A percentile compares a stretch with the other conserved stretches of the same genome.
These are phyloP conservation scores for Echinarachnius parma DNA, from an alignment of 53 echinoderm and acorn worm species.

Conservation along the genomic window DNA sequence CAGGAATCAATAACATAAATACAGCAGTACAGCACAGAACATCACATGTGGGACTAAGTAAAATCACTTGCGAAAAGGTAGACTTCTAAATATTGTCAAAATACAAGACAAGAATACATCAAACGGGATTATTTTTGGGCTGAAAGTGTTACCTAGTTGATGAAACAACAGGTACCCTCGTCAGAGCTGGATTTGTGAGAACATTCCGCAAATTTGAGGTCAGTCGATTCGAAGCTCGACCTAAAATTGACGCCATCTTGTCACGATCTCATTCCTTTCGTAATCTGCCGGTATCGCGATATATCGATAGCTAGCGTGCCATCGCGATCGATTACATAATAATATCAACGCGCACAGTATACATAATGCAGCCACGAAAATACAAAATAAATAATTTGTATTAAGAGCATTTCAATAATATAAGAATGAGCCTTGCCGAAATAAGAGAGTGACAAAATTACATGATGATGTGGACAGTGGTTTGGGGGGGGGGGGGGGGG, in stretches of 20 bases:
- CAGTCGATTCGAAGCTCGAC: slow-evolving; percentile 54
- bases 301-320: background rate
- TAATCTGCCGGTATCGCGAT: too few species aligned
- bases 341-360: too few species aligned
- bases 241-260: slow-evolving; percentile 87
- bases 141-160: slow-evolving; percentile 26
- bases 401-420: too few species aligned
- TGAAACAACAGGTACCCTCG: slow-evolving; percentile 53
- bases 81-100: background rate
- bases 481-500: too few species aligned
- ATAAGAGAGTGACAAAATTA: too few species aligned
- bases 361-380: too few species aligned
- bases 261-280: background rate
- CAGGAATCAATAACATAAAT: too few species aligned
- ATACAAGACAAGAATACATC: background rate
- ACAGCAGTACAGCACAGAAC: background rate
- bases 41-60: slow-evolving; percentile 4
- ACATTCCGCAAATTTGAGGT: slow-evolving; percentile 61
- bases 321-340: too few species aligned
- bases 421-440: too few species aligned
- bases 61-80: background rate
- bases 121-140: background rate
- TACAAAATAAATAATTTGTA: too few species aligned
- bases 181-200: slow-evolving; percentile 56
- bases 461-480: too few species aligned